Evolutionary conservation across 2,797 vertebrate genomes (phyloP).

Genomic region (Pantherophis alleghaniensis): DNA sequence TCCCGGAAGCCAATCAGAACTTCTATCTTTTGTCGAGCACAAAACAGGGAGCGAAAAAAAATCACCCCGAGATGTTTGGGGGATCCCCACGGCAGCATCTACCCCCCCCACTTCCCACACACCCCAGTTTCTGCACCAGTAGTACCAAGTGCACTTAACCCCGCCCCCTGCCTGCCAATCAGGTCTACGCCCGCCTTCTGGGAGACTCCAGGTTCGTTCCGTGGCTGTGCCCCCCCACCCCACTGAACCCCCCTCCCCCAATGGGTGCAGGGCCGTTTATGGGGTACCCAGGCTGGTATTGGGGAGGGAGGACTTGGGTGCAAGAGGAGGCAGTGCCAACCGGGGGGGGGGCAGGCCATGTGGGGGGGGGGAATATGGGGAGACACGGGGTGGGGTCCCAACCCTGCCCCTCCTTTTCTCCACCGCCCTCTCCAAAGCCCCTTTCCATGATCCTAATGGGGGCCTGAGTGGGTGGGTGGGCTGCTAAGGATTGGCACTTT

Average conservation of each 20-base stretch:
- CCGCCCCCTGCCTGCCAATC: background rate
- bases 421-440: background rate
- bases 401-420: background rate
- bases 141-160: conserved; percentile 28
- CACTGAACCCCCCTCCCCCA: no score
- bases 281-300: background rate
- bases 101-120: background rate
- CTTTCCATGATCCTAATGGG: background rate
- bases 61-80: background rate
- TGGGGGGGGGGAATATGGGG: background rate
- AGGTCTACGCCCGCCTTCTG: background rate
- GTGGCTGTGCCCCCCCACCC: background rate
- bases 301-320: background rate
- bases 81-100: background rate
- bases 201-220: background rate
- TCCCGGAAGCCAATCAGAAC: background rate
- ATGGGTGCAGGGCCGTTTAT: background rate
- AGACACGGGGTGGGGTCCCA: background rate
- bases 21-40: background rate
- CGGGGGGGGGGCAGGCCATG: background rate
- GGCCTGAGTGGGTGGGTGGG: no score
- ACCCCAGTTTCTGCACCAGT: background rate
- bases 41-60: background rate
- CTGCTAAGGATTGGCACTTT: background rate
- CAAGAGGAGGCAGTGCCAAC: background rate